Conservation (phyloP, 2,797 vertebrate species). For the Myoxocephalus aenaeus region DNA sequence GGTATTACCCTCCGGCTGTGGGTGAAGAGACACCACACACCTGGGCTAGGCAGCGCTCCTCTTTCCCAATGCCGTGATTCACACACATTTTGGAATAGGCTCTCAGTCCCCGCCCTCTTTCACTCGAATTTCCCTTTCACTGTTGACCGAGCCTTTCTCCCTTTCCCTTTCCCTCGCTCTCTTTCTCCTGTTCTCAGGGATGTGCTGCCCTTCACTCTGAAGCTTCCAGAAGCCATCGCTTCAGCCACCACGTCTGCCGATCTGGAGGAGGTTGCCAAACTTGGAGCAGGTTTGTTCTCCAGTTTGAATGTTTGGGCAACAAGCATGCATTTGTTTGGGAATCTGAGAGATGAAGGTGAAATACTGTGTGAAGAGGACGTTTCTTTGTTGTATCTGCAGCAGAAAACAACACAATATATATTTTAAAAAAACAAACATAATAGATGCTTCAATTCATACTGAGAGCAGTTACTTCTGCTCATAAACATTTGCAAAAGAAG, state of each 20-base stretch:
- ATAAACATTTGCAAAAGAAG: background rate
- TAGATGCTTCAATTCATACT: background rate
- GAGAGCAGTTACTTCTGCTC: background rate
- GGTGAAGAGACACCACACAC: conserved; percentile 8
- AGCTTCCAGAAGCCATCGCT: conserved; percentile 88
- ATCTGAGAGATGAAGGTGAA: background rate
- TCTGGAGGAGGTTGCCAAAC: conserved; percentile 89
- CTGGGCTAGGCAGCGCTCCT: background rate
- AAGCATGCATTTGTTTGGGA: background rate
- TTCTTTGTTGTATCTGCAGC: background rate
- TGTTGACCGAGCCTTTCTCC: background rate
- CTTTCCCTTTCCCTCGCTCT: background rate
- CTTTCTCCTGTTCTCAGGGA: conserved; percentile 81
- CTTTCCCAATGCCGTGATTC: conserved; percentile 39
- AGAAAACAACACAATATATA: background rate
- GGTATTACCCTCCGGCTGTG: conserved; percentile 1
- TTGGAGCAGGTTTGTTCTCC: conserved; percentile 89
- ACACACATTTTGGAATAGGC: conserved; percentile 13
- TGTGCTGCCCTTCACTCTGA: conserved; percentile 92
- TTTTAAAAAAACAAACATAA: background rate
- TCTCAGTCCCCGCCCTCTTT: conserved; percentile 6
- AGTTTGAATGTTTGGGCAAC: background rate
- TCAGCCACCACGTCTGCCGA: conserved; percentile 87
- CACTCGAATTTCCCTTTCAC: background rate
- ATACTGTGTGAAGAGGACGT: background rate